Conservation (phyloP, 2,888 invertebrate species). For the Andrena praecox region DNA sequence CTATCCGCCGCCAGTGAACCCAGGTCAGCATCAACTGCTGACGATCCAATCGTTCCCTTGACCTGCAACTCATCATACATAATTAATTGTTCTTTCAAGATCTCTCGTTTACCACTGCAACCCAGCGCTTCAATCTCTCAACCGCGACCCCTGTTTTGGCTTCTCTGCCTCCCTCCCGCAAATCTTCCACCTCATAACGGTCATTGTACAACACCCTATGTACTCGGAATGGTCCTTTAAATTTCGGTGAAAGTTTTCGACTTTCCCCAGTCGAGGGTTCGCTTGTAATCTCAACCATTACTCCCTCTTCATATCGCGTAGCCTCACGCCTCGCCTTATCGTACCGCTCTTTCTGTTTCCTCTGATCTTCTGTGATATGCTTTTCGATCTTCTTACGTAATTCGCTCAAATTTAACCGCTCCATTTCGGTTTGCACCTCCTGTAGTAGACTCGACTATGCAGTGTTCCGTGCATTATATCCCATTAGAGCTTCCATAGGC, state of each 20-base stretch:
- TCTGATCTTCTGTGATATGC: constrained; percentile 2
- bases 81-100: too few relatives aligned
- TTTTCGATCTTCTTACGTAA: not conserved
- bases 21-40: too few relatives aligned
- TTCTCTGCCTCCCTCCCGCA: not conserved
- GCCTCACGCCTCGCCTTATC: not conserved
- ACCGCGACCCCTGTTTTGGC: too few relatives aligned
- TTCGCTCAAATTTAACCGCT: not conserved
- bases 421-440: not conserved
- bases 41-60: too few relatives aligned
- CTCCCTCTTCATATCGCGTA: not conserved
- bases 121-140: not conserved
- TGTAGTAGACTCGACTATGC: not conserved
- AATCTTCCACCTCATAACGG: constrained; percentile 12
- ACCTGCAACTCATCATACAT: too few relatives aligned
- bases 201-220: not conserved
- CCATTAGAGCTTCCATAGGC: not conserved
- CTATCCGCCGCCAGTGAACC: too few relatives aligned
- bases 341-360: not conserved
- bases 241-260: not conserved
- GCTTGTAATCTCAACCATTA: not conserved
- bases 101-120: not conserved
- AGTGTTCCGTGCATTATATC: not conserved
- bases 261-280: not conserved
- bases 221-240: not conserved